A percentile compares a stretch with the other conserved stretches of the same genome.
Conservation (phyloP, 2,888 invertebrate species). For the Dendrolimus houi region DNA sequence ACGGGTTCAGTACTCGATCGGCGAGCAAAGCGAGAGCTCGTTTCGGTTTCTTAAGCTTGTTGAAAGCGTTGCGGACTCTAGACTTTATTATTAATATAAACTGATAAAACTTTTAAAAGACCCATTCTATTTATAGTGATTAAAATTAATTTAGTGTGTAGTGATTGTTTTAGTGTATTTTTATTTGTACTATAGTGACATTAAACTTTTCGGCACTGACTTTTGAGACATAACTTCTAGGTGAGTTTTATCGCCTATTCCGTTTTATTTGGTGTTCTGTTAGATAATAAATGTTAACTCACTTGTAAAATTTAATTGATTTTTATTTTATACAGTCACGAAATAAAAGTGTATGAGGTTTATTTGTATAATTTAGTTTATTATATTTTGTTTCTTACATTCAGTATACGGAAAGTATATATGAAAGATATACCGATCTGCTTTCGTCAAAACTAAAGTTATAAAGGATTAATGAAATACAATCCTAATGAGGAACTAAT, state of each 20-base stretch:
- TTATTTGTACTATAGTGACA: conserved; percentile 19
- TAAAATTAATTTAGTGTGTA: conserved; percentile 20
- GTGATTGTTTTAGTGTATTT: conserved; percentile 24
- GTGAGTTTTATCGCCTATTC: background rate
- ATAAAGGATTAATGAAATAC: no score
- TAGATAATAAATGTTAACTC: no score
- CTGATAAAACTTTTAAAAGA: conserved; percentile 10
- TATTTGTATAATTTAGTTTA: no score
- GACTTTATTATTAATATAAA: conserved; percentile 6
- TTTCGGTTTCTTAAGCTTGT: conserved; percentile 40
- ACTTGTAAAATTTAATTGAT: no score
- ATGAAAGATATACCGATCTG: no score
- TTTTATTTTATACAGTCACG: no score
- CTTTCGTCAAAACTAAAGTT: no score
- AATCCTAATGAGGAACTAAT: no score
- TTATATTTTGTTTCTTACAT: no score
- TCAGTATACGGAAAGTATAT: no score
- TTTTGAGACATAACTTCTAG: conserved; percentile 3
- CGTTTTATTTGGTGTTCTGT: conserved; percentile 6
- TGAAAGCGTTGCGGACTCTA: conserved; percentile 20
- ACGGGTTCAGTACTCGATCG: conserved; percentile 42
- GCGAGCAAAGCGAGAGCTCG: conserved; percentile 48
- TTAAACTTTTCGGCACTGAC: conserved; percentile 5
- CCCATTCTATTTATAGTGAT: conserved; percentile 12
- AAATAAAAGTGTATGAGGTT: no score